Base-by-base conservation (phyloP, 2,888 invertebrate genomes). In the Hydraecia micacea region DNA sequence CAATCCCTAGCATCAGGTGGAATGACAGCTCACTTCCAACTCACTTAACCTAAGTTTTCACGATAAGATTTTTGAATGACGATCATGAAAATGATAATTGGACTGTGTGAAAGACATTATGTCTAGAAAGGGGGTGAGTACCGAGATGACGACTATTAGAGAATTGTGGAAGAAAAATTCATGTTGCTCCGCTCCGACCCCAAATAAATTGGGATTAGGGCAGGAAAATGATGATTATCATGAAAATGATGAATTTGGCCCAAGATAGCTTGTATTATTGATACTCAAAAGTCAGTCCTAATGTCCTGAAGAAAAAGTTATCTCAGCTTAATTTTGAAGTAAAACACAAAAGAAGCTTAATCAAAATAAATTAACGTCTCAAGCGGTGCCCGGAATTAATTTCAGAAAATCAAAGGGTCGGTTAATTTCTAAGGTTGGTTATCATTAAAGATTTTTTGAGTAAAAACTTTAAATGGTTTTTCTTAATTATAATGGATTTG, bases 311-410 rank as follows among this genome's bases (percentile, higher is more conserved):
- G 72, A 87, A 85, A 85, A 87, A 78, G 75, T 80, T 83, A 78
- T 87, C 74, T 75, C 71, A 73, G 82, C 69, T 63, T 67, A 70
- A 69, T 80, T 82, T 67, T 72, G 42, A 87, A 76, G 89, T 80
- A 60, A 77, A 81, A 85, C 86, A 87, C 60, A 77, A 78, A 79
- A 78, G 83, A 73, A 75, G 76, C 81, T 87, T 88, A 88, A 88
- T 88, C 83, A 87, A 87, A 87, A 87, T 88, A 89, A 87, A 88
- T 89, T 87, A 87, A 79, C 79, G 79, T 79, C 77, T n/a, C 68
- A 62, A 65, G 67, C 67, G 49, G 32, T 66, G 79, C 46, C 49
- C 52, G 60, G 87, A 87, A 88, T 88, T 76, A 81, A 86, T 84
- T 86, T 72, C 15, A 36, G 46, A 69, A 71, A 87, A 86, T 87